Evolutionary conservation across 2,888 invertebrate genomes (phyloP), one percentile per base, ranked within the genome.

Genomic region (Pherbina coryleti): DNA sequence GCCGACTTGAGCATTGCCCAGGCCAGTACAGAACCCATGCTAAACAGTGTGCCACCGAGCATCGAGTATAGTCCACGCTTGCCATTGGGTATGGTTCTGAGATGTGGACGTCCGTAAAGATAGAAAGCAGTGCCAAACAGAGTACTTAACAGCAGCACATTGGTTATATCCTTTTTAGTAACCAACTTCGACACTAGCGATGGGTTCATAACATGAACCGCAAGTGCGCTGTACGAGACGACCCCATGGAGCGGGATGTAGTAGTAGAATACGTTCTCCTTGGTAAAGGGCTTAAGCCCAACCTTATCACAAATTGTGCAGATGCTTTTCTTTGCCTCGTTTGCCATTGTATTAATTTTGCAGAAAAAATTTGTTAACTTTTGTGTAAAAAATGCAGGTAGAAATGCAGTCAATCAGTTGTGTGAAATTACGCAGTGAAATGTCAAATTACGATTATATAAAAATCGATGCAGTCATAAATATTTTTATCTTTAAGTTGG

Each of bases 1-100:
- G 95, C 91, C 82, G 95, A 95, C 86, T 96, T 93, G 57, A 96
- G 90, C 53, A 97, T 93, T 9, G 97, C 97, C 95, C 97, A 97
- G 80, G 95, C 90, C 77, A 98, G 92, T 67, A 97, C 95, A 0
- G 97, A 97, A 17, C 98, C 97, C 86, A 98, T 93, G 81, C 96
- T 96, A 91, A 97, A 95, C 28, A 97, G 91, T 11, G 95, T 91
- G 64, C 96, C 94, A 73, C 95, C 95, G 78, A 94, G 85, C 80
- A 92, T 34, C 14, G 90, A 95, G 91, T 93, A 96, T 44, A 92
- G 91, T 82, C 93, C 91, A 78, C 92, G 92, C 81, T 92, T 92
- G 78, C 92, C 91, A 37, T 91, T 92, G 11, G 92, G 88, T 9
- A 94, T 92, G n/a, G 91, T 90, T 77, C 92, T 91, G 88, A 97